Percentiles rank a stretch among this genome's conserved stretches.
Evolutionary conservation across 2,113 vertebrate species (phyloP).

Genomic region (Menura novaehollandiae): DNA sequence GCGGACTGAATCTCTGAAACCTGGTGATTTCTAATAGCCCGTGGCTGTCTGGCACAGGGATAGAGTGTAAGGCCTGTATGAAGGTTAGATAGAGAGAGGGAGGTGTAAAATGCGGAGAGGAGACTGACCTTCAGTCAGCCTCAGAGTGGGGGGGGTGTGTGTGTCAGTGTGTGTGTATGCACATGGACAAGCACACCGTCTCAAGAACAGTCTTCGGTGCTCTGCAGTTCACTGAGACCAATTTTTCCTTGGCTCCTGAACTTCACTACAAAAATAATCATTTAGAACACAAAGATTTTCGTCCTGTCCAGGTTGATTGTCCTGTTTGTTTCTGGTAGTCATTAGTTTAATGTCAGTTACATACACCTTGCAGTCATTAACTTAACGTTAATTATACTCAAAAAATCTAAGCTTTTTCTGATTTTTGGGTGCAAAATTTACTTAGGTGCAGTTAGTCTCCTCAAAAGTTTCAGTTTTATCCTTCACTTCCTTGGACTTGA

Average conservation of each 20-base stretch:
- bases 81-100: not conserved
- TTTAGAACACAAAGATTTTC: not conserved
- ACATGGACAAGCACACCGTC: fast-evolving
- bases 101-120: too few relatives aligned
- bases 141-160: not conserved
- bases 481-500: not conserved
- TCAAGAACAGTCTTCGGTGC: not conserved
- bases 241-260: not conserved
- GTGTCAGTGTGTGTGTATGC: not conserved
- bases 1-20: not conserved
- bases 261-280: fast-evolving
- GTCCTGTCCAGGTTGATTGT: not conserved
- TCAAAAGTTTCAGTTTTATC: not conserved
- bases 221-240: not conserved
- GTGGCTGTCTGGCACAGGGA: not conserved
- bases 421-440: not conserved
- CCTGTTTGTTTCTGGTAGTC: not conserved
- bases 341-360: not conserved
- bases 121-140: not conserved
- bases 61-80: not conserved
- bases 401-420: not conserved
- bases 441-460: not conserved
- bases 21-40: fast-evolving
- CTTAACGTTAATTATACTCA: not conserved
- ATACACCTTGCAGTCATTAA: not conserved